These are phyloP conservation scores for Cheirogaleus medius DNA, from an alignment of 2,113 vertebrate species.

Conservation along the genomic window DNA sequence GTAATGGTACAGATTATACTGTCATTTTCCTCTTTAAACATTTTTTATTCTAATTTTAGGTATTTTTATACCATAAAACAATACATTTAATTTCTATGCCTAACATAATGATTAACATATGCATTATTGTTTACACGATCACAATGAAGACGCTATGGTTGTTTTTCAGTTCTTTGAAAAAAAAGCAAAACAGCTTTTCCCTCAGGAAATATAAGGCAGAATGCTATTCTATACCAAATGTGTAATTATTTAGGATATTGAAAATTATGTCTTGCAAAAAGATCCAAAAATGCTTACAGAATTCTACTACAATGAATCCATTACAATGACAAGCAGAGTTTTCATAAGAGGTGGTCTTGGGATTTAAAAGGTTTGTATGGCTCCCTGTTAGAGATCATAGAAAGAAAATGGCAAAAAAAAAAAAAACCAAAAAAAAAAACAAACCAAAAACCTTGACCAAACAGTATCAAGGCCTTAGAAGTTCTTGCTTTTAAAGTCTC, in stretches of 20 bases:
- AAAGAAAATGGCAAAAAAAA: background rate
- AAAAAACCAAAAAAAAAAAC: background rate
- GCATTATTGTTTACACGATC: background rate
- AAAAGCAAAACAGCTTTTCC: conserved; percentile 18
- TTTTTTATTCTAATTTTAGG: background rate
- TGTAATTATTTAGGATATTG: background rate
- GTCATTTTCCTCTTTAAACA: background rate
- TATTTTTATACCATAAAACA: background rate
- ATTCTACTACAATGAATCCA: background rate
- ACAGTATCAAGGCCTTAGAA: background rate
- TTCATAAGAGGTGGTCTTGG: background rate
- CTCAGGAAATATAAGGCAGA: background rate
- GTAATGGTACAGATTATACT: background rate
- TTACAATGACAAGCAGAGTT: background rate
- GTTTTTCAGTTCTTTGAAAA: background rate
- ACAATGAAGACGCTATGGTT: background rate
- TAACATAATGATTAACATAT: background rate
- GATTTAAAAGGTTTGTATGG: background rate
- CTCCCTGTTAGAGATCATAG: background rate
- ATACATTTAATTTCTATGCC: background rate
- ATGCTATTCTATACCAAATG: background rate
- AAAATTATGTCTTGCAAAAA: background rate
- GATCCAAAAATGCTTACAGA: background rate
- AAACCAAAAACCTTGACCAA: background rate
- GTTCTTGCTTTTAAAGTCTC: background rate